Percentiles rank a stretch among this genome's conserved stretches.
phyloP scores from a whole-genome alignment of 2,888 invertebrate species.

The Encarsia formosa region DNA sequence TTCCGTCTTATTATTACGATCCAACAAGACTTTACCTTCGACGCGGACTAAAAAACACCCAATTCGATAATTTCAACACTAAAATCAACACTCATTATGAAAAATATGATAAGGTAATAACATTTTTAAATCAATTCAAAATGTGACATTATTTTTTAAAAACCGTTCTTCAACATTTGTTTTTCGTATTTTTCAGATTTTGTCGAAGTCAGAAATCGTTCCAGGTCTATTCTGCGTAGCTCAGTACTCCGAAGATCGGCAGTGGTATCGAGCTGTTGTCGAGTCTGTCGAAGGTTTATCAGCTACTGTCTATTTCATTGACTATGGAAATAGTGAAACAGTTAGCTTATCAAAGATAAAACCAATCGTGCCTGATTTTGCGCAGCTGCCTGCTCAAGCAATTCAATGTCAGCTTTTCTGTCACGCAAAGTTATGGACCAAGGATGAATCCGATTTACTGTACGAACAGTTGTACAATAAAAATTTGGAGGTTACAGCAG shows the following conservation, averaged over 20 bases:
- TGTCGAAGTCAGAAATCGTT: constrained; percentile 31
- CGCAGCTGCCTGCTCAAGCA: constrained; percentile 45
- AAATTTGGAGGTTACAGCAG: constrained; percentile 41
- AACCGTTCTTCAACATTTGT: not conserved
- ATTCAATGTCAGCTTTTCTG: constrained; percentile 46
- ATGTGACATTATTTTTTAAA: no score
- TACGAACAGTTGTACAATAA: constrained; percentile 30
- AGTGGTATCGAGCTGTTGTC: constrained; percentile 66
- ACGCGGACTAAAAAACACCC: constrained; percentile 37
- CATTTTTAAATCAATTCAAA: no score
- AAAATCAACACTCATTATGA: constrained; percentile 37
- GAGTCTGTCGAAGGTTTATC: constrained; percentile 53
- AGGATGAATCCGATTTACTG: constrained; percentile 34
- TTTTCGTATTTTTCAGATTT: not conserved
- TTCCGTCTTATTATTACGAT: constrained; percentile 32
- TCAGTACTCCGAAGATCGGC: constrained; percentile 55
- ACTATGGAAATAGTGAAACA: constrained; percentile 69
- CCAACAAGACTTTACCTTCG: constrained; percentile 45
- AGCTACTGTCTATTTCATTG: constrained; percentile 61
- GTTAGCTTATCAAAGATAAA: constrained; percentile 55
- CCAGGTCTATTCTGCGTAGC: constrained; percentile 40
- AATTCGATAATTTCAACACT: constrained; percentile 39
- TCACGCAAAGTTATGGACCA: constrained; percentile 29
- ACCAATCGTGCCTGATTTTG: constrained; percentile 38
- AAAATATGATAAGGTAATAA: constrained; percentile 31